Conservation (phyloP, 2,797 vertebrate genomes). For the Mus spretus region DNA sequence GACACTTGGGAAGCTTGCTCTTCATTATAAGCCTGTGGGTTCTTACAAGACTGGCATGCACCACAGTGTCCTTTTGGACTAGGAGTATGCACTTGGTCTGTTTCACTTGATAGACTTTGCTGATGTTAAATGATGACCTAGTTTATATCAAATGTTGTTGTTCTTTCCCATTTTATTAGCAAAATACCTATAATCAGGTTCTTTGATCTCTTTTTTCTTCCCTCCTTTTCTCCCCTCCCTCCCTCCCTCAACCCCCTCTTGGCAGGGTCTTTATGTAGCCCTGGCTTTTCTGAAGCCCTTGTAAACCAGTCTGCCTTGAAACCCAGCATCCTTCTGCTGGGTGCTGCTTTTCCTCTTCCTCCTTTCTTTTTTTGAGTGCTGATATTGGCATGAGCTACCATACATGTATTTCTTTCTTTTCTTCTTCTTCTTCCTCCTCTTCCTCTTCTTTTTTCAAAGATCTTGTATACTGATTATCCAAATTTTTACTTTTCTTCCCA, state of each 20-base stretch:
- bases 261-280: background rate
- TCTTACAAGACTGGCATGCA: conserved; percentile 27
- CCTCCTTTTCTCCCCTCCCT: too few species aligned
- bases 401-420: background rate
- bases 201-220: conserved; percentile 5
- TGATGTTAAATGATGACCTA: conserved; percentile 27
- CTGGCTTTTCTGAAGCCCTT: background rate
- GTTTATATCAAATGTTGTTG: background rate
- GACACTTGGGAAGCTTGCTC: background rate
- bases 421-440: background rate
- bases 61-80: conserved; percentile 44
- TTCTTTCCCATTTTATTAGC: conserved; percentile 35
- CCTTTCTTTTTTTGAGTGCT: background rate
- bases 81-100: background rate
- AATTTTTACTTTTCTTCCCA: background rate
- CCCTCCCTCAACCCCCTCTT: background rate
- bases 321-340: background rate
- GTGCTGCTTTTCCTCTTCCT: background rate
- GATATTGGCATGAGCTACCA: background rate
- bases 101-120: conserved; percentile 40
- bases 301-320: background rate
- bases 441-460: background rate
- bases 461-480: background rate
- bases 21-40: background rate
- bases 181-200: conserved; percentile 27